These are phyloP conservation scores for Adrianichthys oophorus DNA, from an alignment of 2,797 vertebrate genomes.

Conservation along the genomic window DNA sequence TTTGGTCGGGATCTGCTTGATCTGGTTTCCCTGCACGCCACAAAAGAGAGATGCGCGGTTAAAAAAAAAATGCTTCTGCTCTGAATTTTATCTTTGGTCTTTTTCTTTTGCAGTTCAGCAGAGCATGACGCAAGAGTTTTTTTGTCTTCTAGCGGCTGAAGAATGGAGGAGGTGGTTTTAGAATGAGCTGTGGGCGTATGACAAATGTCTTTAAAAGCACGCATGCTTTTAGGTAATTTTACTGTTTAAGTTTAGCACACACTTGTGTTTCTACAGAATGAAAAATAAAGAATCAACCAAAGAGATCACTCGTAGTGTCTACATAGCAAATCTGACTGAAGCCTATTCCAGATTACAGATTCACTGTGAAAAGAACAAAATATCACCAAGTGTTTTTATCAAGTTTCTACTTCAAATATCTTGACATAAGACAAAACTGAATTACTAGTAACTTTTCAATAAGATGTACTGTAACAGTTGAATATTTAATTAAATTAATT, in stretches of 20 bases:
- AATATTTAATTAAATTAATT: no score
- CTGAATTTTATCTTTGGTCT: not conserved
- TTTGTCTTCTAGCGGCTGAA: not conserved
- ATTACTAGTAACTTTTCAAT: no score
- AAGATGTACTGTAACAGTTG: no score
- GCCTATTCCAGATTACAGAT: not conserved
- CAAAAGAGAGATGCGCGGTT: not conserved
- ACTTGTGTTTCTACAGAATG: no score
- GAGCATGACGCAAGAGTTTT: not conserved
- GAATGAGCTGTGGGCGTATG: not conserved
- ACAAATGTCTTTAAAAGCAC: not conserved
- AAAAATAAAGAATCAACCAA: slow-evolving; percentile 10
- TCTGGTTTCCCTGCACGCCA: slow-evolving; percentile 79
- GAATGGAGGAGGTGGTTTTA: slow-evolving; percentile 9
- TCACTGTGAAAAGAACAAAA: not conserved
- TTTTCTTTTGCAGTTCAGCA: slow-evolving; percentile 4
- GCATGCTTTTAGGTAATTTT: slow-evolving; percentile 20
- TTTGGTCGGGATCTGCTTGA: slow-evolving; percentile 82
- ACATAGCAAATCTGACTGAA: slow-evolving; percentile 8
- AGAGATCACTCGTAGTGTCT: not conserved
- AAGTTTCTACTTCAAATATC: no score
- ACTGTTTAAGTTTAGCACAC: slow-evolving; percentile 7
- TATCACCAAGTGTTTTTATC: no score
- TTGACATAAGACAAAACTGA: no score
- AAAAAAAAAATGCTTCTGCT: not conserved